phyloP scores from a whole-genome alignment of 2,888 invertebrate species.

The Cacoxenus indagator region DNA sequence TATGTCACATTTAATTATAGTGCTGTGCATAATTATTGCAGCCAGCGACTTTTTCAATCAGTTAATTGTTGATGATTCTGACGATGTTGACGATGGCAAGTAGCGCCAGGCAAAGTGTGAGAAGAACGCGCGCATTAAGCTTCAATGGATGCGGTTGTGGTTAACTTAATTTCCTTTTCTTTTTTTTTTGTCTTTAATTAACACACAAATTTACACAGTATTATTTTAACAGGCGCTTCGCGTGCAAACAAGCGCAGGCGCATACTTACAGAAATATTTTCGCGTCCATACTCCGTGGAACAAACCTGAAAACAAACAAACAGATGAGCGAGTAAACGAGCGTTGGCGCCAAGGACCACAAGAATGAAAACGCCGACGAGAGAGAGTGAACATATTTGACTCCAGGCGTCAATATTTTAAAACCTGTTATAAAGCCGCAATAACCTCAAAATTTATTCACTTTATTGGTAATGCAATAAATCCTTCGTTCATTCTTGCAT shows the following conservation, averaged over 20 bases:
- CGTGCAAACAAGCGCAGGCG: slow-evolving; percentile 11
- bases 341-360: too few relatives aligned
- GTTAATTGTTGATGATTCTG: slow-evolving; percentile 50
- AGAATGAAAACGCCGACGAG: too few relatives aligned
- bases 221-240: slow-evolving; percentile 35
- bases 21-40: slow-evolving; percentile 33
- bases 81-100: slow-evolving; percentile 30
- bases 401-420: slow-evolving; percentile 30
- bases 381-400: background rate
- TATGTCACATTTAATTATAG: background rate
- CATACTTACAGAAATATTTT: background rate
- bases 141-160: background rate
- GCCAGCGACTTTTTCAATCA: slow-evolving; percentile 48
- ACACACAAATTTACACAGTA: slow-evolving; percentile 59
- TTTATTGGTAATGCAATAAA: slow-evolving; percentile 70
- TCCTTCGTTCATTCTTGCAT: slow-evolving; percentile 34
- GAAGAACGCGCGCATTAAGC: background rate
- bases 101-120: background rate
- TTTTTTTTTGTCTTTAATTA: slow-evolving; percentile 51
- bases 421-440: slow-evolving; percentile 68
- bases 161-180: background rate
- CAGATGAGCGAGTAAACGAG: too few relatives aligned
- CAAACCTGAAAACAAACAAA: too few relatives aligned
- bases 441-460: slow-evolving; percentile 70
- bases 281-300: background rate